A percentile compares a stretch with the other conserved stretches of the same genome.
Conservation (phyloP, 2,888 invertebrate genomes). For the Scelioninae gen. 2 region DNA sequence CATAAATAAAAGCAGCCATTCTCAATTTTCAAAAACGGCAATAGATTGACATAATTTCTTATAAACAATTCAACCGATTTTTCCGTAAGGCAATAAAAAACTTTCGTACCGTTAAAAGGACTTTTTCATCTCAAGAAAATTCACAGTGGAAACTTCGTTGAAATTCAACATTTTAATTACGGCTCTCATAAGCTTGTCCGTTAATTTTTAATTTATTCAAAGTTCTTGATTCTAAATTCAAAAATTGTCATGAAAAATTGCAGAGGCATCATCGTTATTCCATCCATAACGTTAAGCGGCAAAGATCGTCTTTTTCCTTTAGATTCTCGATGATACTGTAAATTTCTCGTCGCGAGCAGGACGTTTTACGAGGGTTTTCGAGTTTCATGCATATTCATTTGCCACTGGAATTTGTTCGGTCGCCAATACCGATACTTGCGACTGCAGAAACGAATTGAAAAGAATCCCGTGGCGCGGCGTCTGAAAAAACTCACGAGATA, state of each 20-base stretch:
- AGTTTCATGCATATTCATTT: conserved; percentile 58
- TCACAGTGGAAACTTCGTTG: no score
- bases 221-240: not conserved
- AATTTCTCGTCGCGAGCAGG: conserved; percentile 36
- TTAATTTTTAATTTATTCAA: no score
- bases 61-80: no score
- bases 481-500: conserved; percentile 28
- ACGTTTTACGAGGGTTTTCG: conserved; percentile 53
- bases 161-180: no score
- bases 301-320: conserved; percentile 41
- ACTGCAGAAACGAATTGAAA: conserved; percentile 42
- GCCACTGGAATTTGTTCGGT: conserved; percentile 32
- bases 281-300: conserved; percentile 34
- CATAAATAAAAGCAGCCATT: no score
- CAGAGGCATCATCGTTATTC: conserved; percentile 38
- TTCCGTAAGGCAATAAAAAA: no score
- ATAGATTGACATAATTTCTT: no score
- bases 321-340: conserved; percentile 49
- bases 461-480: conserved; percentile 8
- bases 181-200: no score
- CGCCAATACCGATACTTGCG: conserved; percentile 40
- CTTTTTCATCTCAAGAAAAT: no score
- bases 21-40: no score
- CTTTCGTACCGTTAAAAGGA: no score
- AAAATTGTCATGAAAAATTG: conserved; percentile 16